Evolutionary conservation across 2,113 vertebrate species (phyloP).

Genomic region (Cyprinodon variegatus): DNA sequence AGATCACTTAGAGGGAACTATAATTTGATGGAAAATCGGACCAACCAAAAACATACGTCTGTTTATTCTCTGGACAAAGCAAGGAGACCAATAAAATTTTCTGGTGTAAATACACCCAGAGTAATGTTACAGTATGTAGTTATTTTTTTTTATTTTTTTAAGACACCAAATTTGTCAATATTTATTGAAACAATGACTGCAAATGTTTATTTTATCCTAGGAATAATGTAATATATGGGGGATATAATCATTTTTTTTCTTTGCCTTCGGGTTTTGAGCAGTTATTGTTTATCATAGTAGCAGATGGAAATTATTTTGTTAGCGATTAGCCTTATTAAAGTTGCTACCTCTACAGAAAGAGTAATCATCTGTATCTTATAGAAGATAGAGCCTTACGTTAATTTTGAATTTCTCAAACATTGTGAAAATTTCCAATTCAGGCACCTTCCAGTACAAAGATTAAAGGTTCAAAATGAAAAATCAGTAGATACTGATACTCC

Average conservation of each 20-base stretch:
- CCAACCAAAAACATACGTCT: no score
- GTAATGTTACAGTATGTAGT: no score
- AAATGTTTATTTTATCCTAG: no score
- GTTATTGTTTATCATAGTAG: neutral
- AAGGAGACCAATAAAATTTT: no score
- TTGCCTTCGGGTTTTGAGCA: neutral
- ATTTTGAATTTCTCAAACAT: neutral
- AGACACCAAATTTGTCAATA: no score
- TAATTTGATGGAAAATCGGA: no score
- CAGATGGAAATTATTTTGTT: neutral
- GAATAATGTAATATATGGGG: no score
- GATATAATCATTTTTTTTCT: neutral
- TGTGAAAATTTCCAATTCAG: neutral
- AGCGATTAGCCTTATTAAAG: neutral
- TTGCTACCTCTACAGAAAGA: neutral
- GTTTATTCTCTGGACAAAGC: no score
- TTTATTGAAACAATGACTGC: no score
- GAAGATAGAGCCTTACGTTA: neutral
- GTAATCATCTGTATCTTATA: neutral
- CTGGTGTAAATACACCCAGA: no score
- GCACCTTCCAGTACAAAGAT: neutral
- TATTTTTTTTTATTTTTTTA: no score
- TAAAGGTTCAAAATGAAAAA: neutral
- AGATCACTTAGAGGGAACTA: no score
- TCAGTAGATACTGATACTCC: neutral